A percentile compares a stretch with the other conserved stretches of the same genome.
These are phyloP conservation scores for Pteronura brasiliensis DNA, from an alignment of 2,113 vertebrate genomes.

Conservation along the genomic window DNA sequence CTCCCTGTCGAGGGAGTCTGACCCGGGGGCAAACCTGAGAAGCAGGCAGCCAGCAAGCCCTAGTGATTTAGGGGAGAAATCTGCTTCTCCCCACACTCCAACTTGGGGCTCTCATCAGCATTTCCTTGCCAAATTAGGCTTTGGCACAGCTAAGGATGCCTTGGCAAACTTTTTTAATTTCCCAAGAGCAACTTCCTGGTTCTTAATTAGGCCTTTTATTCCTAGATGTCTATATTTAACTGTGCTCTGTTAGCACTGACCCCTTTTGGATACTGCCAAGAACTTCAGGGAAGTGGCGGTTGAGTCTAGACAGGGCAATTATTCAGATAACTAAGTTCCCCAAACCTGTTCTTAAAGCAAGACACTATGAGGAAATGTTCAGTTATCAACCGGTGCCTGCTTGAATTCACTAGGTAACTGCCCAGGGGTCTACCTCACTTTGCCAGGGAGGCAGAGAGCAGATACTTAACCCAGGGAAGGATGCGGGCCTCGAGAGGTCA, in stretches of 20 bases:
- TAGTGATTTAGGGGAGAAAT: background rate
- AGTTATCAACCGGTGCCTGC: background rate
- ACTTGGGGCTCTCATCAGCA: slow-evolving; percentile 41
- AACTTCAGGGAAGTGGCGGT: slow-evolving; percentile 43
- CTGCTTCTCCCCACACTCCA: background rate
- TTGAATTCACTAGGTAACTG: background rate
- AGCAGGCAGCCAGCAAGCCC: background rate
- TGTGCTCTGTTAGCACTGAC: slow-evolving; percentile 42
- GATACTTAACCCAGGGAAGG: background rate
- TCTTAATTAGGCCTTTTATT: slow-evolving; percentile 78
- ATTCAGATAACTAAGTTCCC: slow-evolving; percentile 51
- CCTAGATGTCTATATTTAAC: slow-evolving; percentile 78
- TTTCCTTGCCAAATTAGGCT: slow-evolving; percentile 67
- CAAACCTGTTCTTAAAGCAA: slow-evolving; percentile 13
- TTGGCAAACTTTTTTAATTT: slow-evolving; percentile 77
- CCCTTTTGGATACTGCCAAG: slow-evolving; percentile 68
- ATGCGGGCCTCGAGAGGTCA: fast-evolving
- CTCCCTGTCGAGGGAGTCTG: background rate
- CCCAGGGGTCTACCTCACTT: background rate
- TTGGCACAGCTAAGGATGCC: slow-evolving; percentile 59
- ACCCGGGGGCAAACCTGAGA: background rate
- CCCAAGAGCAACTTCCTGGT: slow-evolving; percentile 76
- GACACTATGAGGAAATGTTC: background rate
- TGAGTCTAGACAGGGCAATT: slow-evolving; percentile 69
- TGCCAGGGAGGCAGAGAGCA: background rate